A percentile compares a stretch with the other conserved stretches of the same genome.
These are phyloP conservation scores for Origma solitaria DNA, from an alignment of 2,113 vertebrate species.

Conservation along the genomic window DNA sequence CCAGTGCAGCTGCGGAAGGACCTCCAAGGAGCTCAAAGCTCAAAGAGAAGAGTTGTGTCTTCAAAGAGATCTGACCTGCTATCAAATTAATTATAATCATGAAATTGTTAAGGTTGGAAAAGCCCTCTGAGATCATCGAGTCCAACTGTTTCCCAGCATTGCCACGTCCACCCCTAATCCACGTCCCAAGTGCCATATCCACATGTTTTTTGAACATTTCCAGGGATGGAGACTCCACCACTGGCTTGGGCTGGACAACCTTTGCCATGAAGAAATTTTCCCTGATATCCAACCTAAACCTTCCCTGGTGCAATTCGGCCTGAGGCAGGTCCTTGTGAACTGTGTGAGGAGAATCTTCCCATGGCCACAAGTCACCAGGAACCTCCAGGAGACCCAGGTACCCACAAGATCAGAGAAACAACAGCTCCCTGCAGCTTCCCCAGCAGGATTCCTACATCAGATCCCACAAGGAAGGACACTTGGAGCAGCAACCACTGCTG, in stretches of 20 bases:
- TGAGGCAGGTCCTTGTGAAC: not conserved
- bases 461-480: not conserved
- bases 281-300: not conserved
- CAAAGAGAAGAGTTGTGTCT: not conserved
- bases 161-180: not conserved
- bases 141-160: not conserved
- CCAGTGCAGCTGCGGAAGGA: not conserved
- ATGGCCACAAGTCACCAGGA: not conserved
- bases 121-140: not conserved
- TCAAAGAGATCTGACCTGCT: not conserved
- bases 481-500: not conserved
- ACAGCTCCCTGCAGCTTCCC: not conserved
- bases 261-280: not conserved
- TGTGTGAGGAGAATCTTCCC: not conserved
- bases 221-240: not conserved
- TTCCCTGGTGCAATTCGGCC: not conserved
- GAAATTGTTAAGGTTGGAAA: not conserved
- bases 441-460: not conserved
- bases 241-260: not conserved
- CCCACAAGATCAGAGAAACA: not conserved
- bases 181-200: not conserved
- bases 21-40: not conserved
- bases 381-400: not conserved
- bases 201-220: not conserved
- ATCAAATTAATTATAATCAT: not conserved